A percentile compares a stretch with the other conserved stretches of the same genome.
Evolutionary conservation across 2,797 vertebrate species (phyloP).

Genomic region (Zalophus californianus): DNA sequence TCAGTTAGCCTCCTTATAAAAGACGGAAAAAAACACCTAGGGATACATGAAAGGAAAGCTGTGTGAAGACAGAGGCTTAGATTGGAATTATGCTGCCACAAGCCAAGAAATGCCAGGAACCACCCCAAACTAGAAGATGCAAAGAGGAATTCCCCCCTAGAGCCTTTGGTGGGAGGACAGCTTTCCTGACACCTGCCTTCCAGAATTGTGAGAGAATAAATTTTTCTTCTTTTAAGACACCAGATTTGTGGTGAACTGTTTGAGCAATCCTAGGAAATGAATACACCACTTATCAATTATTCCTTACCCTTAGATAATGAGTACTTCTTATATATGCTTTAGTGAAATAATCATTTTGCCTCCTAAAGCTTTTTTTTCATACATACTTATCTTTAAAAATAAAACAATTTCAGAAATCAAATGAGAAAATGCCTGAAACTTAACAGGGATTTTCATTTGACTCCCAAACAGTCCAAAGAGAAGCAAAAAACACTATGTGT

Average conservation of each 20-base stretch:
- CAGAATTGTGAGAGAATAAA: not conserved
- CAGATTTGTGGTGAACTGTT: not conserved
- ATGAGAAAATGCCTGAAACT: not conserved
- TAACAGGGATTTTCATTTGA: not conserved
- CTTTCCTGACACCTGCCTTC: not conserved
- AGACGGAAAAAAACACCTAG: not conserved
- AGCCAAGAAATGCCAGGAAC: not conserved
- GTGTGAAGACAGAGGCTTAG: not conserved
- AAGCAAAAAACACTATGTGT: not conserved
- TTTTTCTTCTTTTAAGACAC: not conserved
- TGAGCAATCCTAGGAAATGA: not conserved
- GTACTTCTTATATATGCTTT: not conserved
- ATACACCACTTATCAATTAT: not conserved
- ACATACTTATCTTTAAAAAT: not conserved
- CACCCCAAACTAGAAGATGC: not conserved
- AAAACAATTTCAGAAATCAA: not conserved
- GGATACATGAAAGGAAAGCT: not conserved
- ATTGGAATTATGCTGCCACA: not conserved
- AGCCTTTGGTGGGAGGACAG: not conserved
- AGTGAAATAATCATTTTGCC: not conserved
- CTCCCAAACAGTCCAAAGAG: not conserved
- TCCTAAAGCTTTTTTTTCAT: not conserved
- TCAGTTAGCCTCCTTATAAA: not conserved
- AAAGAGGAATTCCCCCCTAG: not conserved
- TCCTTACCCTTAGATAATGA: not conserved